Evolutionary conservation across 1,140 invertebrate species (phyloP).

Genomic region (Artemia franciscana): DNA sequence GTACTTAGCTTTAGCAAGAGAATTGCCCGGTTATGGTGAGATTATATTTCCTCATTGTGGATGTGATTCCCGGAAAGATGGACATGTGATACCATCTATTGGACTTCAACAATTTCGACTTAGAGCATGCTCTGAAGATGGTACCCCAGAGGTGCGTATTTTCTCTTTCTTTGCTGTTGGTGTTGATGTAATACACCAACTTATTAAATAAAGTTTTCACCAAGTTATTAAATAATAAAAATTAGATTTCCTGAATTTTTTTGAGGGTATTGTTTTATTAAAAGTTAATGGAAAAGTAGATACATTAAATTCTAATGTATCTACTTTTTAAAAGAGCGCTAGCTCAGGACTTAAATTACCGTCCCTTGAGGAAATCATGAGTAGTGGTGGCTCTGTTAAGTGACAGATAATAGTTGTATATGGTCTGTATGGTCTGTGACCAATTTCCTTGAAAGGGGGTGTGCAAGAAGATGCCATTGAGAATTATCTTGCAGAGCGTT

Average conservation of each 20-base stretch:
- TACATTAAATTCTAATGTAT: too few species aligned
- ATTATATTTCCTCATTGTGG: slow-evolving; percentile 80
- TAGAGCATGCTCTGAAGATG: slow-evolving; percentile 67
- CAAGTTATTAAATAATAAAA: background rate
- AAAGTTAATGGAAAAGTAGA: too few species aligned
- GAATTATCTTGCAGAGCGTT: too few species aligned
- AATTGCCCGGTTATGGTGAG: slow-evolving; percentile 71
- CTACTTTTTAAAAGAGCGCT: too few species aligned
- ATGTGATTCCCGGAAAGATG: slow-evolving; percentile 79
- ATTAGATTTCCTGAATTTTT: background rate
- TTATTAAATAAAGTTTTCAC: slow-evolving; percentile 7
- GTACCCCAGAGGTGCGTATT: slow-evolving; percentile 41
- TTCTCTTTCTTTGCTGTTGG: background rate
- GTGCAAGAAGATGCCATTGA: too few species aligned
- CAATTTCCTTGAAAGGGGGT: too few species aligned
- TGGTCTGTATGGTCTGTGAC: too few species aligned
- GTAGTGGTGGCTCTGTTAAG: too few species aligned
- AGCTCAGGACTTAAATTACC: too few species aligned
- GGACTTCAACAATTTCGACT: slow-evolving; percentile 50
- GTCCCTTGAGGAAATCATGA: too few species aligned
- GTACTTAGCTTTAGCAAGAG: slow-evolving; percentile 61
- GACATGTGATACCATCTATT: slow-evolving; percentile 60
- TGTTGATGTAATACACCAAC: background rate
- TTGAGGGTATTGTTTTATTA: slow-evolving; percentile 5
- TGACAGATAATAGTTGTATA: too few species aligned